These are phyloP conservation scores for Brenthis daphne DNA, from an alignment of 2,888 invertebrate genomes.

Conservation along the genomic window DNA sequence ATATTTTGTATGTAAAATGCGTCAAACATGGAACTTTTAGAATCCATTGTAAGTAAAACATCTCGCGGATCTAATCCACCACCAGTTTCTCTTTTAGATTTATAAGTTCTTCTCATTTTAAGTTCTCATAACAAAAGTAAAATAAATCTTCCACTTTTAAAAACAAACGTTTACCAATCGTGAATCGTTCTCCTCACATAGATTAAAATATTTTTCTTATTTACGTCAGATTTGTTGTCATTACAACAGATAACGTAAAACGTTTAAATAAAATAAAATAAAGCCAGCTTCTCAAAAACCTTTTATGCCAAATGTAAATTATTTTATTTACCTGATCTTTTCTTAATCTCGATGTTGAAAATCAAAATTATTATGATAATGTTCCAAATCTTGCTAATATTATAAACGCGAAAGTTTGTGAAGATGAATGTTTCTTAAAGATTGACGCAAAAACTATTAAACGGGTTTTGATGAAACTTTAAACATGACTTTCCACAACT, in stretches of 20 bases:
- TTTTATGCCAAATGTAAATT: no score
- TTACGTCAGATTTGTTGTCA: not conserved
- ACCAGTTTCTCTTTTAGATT: conserved; percentile 63
- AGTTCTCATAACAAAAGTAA: conserved; percentile 4
- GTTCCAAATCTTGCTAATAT: no score
- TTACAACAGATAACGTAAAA: not conserved
- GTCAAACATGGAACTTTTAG: conserved; percentile 66
- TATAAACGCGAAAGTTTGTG: no score
- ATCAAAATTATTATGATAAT: no score
- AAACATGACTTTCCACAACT: no score
- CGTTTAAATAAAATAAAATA: not conserved
- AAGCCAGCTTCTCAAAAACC: no score
- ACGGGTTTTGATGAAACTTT: no score
- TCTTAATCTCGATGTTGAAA: no score
- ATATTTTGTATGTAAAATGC: conserved; percentile 75
- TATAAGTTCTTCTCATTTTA: conserved; percentile 68
- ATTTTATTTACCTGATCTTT: no score
- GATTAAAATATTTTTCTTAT: not conserved
- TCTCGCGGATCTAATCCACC: conserved; percentile 61
- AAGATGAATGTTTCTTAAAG: no score
- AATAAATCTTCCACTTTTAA: conserved; percentile 28
- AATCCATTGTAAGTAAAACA: conserved; percentile 59
- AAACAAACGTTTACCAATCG: conserved; percentile 33
- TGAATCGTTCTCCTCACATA: conserved; percentile 1
- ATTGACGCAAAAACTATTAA: no score